Base-by-base conservation (phyloP, 2,888 invertebrate genomes). In the Eilema griseolum region DNA sequence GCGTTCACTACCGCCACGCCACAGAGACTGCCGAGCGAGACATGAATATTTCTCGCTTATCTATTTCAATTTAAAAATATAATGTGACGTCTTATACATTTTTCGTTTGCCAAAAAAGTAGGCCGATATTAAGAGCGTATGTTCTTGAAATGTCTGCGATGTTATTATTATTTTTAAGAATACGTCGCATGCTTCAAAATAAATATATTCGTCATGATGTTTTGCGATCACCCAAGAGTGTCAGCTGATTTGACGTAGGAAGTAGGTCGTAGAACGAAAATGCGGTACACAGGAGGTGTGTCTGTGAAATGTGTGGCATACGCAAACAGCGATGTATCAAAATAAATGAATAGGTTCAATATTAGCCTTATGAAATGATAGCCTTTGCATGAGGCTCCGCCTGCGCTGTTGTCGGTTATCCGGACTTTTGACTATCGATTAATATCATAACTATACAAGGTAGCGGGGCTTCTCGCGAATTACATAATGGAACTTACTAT, bases 241-340 rank as follows among this genome's bases (percentile, higher is more conserved):
- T 70, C 70, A 70, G 61, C 57, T 70, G 70, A 59, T 63, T 52
- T 57, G 66, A 66, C 33, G 26, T 31, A 33, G 28, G 37, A 61
- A 23, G 28, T 62, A n/a, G 69, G 62, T 46, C 69, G 73, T 11
- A 56, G n/a, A 14, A 57, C 14, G 16, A 37, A 57, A 63, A 66
- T 59, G 20, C 23, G 37, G 69, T 69, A 73, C 71, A 77, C 74
- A 73, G 86, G 83, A 87, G 88, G 88, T 85, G 88, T 88, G 88
- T 87, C 88, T 41, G 37, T 14, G 41, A 16, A 41, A 16, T 41
- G 41, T 41, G 41, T 41, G 69, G 73, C 64, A 72, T 79, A 81
- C 76, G 83, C 76, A 80, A 79, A 77, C 73, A 75, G 23, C 66
- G 67, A 70, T 74, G 56, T 74, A 72, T 76, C 74, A 72, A 63